Evolutionary conservation across 2,888 invertebrate species (phyloP), one percentile per base, ranked within the genome.

Genomic region (Notocelia uddmanniana): DNA sequence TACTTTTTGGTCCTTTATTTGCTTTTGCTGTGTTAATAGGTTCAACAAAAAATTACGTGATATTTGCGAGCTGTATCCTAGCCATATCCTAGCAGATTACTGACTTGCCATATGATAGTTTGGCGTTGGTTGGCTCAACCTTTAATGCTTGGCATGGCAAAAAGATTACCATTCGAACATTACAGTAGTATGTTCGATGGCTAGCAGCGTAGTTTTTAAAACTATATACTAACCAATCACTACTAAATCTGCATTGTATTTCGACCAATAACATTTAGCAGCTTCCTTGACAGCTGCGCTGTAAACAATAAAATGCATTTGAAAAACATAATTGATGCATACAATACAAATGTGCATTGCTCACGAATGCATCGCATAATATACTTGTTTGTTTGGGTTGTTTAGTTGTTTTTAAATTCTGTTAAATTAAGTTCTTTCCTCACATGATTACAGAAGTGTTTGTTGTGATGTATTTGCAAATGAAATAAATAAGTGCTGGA

Each of bases 351-450:
- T 66, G 59, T 67, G 67, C 72, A 72, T 72, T 68, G 48, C 68
- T 48, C 55, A 72, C 67, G 72, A 72, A 72, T 72, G 68, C 62
- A 41, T 62, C 48, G 62, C 34, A 62, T 67, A 62, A 57, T 62
- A 62, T 48, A 62, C 23, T 72, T 60, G 72, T 72, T 72, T 72
- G 72, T 72, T 72, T 72, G 72, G 21, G 45, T 72, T 72, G 57
- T 68, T 72, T 68, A 57, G 48, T 68, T n/a, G n/a, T 67, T 69
- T 68, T 48, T 50, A 68, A 45, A 57, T 71, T 64, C 48, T 31
- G 50, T 21, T 21, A 34, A 68, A 62, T 55, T 72, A 48, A 72
- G 59, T 62, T 60, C 48, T 68, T 48, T 57, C 62, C 37, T 55
- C 60, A 60, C 48, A 37, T 68, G 55, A 60, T 55, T 55, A 26